Percentiles rank a stretch among this genome's conserved stretches.
Conservation (phyloP, 2,797 vertebrate species). For the Oreortyx pictus region DNA sequence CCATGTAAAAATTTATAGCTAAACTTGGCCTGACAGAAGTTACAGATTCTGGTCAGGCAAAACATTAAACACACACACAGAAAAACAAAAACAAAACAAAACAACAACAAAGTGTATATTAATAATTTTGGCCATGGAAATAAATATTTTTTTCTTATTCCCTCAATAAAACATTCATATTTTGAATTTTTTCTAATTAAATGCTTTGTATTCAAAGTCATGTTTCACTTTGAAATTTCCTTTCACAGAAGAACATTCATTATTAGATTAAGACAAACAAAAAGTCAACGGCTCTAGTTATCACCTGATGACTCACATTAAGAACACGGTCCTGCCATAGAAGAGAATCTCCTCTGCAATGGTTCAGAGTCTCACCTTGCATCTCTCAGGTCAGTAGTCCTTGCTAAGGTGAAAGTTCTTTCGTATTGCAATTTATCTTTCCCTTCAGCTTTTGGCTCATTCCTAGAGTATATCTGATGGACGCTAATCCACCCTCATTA, state of each 20-base stretch:
- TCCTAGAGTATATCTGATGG: constrained; percentile 3
- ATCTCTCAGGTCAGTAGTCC: background rate
- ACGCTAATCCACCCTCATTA: constrained; percentile 54
- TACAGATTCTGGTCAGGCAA: background rate
- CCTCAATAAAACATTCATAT: background rate
- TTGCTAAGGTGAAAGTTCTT: background rate
- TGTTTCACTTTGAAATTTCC: background rate
- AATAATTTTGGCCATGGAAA: background rate
- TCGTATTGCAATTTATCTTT: background rate
- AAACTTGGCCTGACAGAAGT: background rate
- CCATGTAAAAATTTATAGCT: background rate
- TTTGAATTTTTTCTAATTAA: background rate
- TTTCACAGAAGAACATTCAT: background rate
- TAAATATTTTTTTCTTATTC: background rate
- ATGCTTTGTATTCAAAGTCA: background rate
- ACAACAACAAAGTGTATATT: background rate
- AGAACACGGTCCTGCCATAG: background rate
- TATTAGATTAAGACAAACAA: background rate
- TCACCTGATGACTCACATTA: background rate
- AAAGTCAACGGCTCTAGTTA: background rate
- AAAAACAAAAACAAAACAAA: too few relatives aligned
- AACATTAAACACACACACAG: background rate
- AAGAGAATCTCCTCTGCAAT: background rate
- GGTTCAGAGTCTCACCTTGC: background rate
- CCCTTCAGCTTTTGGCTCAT: constrained; percentile 10